Percentiles rank a stretch among this genome's conserved stretches.
Evolutionary conservation across 2,113 vertebrate genomes (phyloP).

Genomic region (Ahaetulla prasina): DNA sequence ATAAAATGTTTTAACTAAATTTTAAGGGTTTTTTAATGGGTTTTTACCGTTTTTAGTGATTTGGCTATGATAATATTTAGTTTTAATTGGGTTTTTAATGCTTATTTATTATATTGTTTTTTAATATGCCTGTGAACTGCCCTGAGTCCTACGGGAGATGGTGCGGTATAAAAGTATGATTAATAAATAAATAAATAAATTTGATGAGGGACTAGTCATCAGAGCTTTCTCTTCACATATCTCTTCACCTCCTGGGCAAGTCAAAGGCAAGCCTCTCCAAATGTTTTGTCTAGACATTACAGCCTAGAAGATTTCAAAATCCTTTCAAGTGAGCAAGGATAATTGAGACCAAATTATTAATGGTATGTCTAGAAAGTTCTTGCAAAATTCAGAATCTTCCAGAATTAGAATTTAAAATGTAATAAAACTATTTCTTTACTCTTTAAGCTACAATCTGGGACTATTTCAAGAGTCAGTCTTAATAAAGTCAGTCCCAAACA

Average conservation of each 20-base stretch:
- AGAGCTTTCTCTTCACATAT: not conserved
- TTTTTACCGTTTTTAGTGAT: too few species aligned
- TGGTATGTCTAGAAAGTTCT: not conserved
- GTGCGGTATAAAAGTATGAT: too few species aligned
- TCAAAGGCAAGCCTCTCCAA: not conserved
- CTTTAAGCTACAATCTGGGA: not conserved
- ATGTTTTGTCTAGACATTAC: not conserved
- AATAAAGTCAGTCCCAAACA: not conserved
- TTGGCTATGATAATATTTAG: too few species aligned
- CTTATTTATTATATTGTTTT: too few species aligned
- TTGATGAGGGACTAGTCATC: not conserved
- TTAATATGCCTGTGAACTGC: too few species aligned
- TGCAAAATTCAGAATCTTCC: not conserved
- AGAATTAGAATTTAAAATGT: not conserved
- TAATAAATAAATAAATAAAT: too few species aligned
- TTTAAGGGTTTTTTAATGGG: too few species aligned
- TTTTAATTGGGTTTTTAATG: too few species aligned
- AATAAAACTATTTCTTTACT: not conserved
- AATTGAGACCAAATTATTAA: not conserved
- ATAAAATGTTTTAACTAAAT: too few species aligned
- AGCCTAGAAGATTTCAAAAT: not conserved
- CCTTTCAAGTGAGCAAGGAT: not conserved
- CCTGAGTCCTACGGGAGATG: too few species aligned
- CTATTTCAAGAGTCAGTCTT: not conserved
- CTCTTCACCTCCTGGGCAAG: not conserved